phyloP scores from a whole-genome alignment of 2,888 invertebrate genomes.

The Drosophila mimica region DNA sequence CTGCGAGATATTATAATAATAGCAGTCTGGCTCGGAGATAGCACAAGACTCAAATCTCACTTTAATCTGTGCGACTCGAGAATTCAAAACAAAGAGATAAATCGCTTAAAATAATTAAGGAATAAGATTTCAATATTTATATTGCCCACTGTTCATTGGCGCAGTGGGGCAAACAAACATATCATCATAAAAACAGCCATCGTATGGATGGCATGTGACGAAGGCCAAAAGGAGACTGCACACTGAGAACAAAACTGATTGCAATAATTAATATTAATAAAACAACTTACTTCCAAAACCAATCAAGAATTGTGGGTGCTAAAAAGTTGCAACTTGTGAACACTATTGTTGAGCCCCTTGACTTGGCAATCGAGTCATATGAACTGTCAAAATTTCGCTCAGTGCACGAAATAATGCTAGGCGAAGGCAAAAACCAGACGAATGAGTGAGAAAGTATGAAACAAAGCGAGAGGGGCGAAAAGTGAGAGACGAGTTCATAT shows the following conservation, averaged over 20 bases:
- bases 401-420: constrained; percentile 28
- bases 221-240: constrained; percentile 35
- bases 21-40: not conserved
- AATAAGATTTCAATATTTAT: not conserved
- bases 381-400: constrained; percentile 1
- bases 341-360: not conserved
- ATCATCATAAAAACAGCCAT: constrained; percentile 49
- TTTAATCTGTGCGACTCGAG: not conserved
- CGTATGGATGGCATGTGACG: constrained; percentile 31
- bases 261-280: not conserved
- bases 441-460: not conserved
- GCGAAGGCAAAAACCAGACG: not conserved
- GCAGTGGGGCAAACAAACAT: constrained; percentile 51
- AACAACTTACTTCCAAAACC: not conserved
- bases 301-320: not conserved
- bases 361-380: not conserved
- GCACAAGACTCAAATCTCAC: not conserved
- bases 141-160: constrained; percentile 43
- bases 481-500: constrained; percentile 44
- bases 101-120: not conserved
- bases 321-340: not conserved
- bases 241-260: constrained; percentile 20
- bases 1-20: not conserved
- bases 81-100: not conserved
- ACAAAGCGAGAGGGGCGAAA: not conserved